phyloP scores from a whole-genome alignment of 2,888 invertebrate species.

The Belgica antarctica region DNA sequence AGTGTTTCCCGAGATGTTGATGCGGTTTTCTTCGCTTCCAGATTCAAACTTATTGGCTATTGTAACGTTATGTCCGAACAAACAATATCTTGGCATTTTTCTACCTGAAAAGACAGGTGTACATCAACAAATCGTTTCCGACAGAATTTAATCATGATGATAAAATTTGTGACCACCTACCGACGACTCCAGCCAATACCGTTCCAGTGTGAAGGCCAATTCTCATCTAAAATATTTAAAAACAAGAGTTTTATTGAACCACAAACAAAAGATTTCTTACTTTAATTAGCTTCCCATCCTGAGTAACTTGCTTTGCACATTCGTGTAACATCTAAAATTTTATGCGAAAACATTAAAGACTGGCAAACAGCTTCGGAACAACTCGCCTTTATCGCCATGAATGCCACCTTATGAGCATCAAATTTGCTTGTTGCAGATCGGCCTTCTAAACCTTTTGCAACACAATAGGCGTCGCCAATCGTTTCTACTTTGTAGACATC shows the following conservation, averaged over 20 bases:
- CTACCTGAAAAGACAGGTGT: too few species aligned
- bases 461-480: constrained; percentile 94
- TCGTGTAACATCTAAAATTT: constrained; percentile 93
- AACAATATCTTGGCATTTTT: constrained; percentile 76
- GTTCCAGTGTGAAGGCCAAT: constrained; percentile 93
- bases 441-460: constrained; percentile 83
- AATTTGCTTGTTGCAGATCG: constrained; percentile 69
- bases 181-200: constrained; percentile 90
- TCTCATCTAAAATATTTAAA: constrained; percentile 69
- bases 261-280: constrained; percentile 55
- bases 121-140: constrained; percentile 93
- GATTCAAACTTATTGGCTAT: constrained; percentile 96
- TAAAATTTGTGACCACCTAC: too few species aligned
- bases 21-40: constrained; percentile 82
- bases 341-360: too few species aligned
- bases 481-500: constrained; percentile 98
- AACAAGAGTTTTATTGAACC: constrained; percentile 45
- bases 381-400: constrained; percentile 96
- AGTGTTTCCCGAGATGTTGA: constrained; percentile 92
- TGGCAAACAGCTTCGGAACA: too few species aligned
- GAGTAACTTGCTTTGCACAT: constrained; percentile 81
- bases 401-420: constrained; percentile 91
- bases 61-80: constrained; percentile 93
- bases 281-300: constrained; percentile 87
- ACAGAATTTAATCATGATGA: too few species aligned